Conservation (phyloP, 2,113 vertebrate genomes). For the Cyprinodon variegatus region DNA sequence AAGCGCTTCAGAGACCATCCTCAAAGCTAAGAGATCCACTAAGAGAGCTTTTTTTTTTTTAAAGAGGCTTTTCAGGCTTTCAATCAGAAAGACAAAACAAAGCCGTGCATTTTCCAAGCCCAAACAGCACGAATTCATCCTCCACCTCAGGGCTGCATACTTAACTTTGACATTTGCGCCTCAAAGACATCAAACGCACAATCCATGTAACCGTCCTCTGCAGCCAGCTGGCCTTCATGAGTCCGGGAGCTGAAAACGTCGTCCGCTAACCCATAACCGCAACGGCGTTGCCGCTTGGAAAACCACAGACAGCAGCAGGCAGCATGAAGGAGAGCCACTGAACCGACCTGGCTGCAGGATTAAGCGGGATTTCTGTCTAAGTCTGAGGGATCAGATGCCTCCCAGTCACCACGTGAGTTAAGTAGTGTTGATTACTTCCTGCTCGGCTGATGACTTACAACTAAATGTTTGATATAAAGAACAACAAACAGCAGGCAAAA, state of each 20-base stretch:
- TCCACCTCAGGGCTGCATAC: constrained; percentile 33
- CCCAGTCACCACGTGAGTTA: constrained; percentile 41
- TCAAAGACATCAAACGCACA: constrained; percentile 70
- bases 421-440: constrained; percentile 23
- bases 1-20: too few relatives aligned
- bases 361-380: constrained; percentile 76
- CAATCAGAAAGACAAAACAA: background rate
- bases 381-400: constrained; percentile 63
- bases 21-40: too few relatives aligned
- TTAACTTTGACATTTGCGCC: constrained; percentile 74
- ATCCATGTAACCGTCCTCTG: constrained; percentile 75
- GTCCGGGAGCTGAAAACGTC: background rate
- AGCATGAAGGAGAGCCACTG: constrained; percentile 8
- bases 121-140: too few relatives aligned
- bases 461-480: background rate
- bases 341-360: constrained; percentile 62
- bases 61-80: too few relatives aligned
- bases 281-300: background rate
- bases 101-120: background rate
- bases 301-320: constrained; percentile 3
- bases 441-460: constrained; percentile 10
- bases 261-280: constrained; percentile 27
- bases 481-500: background rate
- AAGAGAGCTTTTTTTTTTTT: too few relatives aligned
- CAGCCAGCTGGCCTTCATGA: constrained; percentile 69